A percentile compares a stretch with the other conserved stretches of the same genome.
These are phyloP conservation scores for Alloplasta piceator DNA, from an alignment of 2,888 invertebrate genomes.

Conservation along the genomic window DNA sequence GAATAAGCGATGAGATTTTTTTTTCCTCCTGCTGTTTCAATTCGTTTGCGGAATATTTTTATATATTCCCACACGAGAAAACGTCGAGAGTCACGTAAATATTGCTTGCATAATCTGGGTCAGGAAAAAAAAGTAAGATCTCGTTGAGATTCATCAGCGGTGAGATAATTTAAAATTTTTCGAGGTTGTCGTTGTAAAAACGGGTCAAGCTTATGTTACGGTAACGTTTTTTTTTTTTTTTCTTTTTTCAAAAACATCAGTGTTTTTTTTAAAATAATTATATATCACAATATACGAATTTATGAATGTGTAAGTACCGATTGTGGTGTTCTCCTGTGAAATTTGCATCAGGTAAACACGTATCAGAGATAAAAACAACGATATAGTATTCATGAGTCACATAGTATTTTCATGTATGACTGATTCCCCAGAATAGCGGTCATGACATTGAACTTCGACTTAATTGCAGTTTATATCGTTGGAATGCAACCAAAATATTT, in stretches of 20 bases:
- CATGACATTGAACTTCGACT: no score
- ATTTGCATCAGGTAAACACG: background rate
- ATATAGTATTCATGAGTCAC: conserved; percentile 2
- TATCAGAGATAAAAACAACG: background rate
- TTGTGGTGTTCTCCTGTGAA: background rate
- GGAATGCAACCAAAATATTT: no score
- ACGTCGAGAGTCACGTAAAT: background rate
- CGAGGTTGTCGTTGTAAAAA: conserved; percentile 4
- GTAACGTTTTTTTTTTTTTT: conserved; percentile 1
- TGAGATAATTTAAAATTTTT: conserved; percentile 8
- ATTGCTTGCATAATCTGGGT: conserved; percentile 51
- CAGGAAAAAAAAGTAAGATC: conserved; percentile 13
- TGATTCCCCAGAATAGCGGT: no score
- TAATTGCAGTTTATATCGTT: no score
- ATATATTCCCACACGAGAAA: background rate
- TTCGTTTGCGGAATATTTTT: background rate
- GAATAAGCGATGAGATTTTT: conserved; percentile 35
- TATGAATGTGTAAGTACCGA: no score
- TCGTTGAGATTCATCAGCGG: conserved; percentile 16
- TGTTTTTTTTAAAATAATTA: no score
- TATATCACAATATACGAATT: no score
- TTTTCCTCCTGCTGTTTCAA: background rate
- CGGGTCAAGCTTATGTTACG: conserved; percentile 32
- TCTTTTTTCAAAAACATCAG: background rate
- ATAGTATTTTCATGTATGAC: background rate